Evolutionary conservation across 2,797 vertebrate genomes (phyloP), one percentile per base, ranked within the genome.

Genomic region (Hybognathus amarus): DNA sequence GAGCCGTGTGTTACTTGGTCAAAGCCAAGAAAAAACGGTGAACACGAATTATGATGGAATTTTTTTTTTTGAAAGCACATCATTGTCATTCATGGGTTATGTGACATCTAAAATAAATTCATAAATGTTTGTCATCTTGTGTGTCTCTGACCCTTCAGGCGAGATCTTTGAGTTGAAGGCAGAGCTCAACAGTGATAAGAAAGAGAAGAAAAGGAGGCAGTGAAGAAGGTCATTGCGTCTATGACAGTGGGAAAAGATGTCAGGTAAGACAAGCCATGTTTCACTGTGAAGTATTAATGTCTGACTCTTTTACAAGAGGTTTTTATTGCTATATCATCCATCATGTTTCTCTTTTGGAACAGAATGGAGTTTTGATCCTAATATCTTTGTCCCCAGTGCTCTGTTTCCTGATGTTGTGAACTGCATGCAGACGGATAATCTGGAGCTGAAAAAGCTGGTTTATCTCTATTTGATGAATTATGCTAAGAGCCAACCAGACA

Each of bases 181-280:
- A 0, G 98, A 99, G 90, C 95, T 99, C 54, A 99, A 98, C 94
- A 99, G 98, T 1, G 98, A 99, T 92, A 99, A 99, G 93, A 99
- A 99, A 87, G 98, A 99, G 92, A 99, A 99, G 95, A 99, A 99
- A 98, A 98, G 88, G 98, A 99, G 89, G 98, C 98, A 0, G 98
- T 99, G 89, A 99, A 99, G 94, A 99, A 99, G 92, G 98, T 99
- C 91, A 99, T 99, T 0, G 98, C 98, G 0, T 99, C 98, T 13
- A 99, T 99, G 98, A 99, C 98, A 0, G 98, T 99, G 0, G 98
- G 98, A 85, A 99, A 99, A 87, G 98, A 99, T n/a, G 98, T 99
- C 91, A 99, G 98, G 98, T 99, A 88, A 83, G 93, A 63, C 0
- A 2, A 27, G 22, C 6, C 22, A 8, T n/a, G 66, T 59, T 27